phyloP scores from a whole-genome alignment of 1,140 invertebrate genomes.

The Cyclargus thomasi region DNA sequence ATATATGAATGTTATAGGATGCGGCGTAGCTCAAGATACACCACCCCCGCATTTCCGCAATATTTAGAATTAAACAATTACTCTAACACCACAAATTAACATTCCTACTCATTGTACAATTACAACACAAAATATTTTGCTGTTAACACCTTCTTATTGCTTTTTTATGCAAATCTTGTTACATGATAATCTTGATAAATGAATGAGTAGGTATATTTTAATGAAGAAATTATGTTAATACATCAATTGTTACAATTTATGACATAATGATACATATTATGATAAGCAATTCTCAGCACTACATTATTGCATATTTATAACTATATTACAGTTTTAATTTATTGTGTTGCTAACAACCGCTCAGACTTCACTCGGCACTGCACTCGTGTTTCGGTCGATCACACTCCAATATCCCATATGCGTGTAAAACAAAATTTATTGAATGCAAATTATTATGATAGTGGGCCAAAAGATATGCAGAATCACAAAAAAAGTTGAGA shows the following conservation, averaged over 20 bases:
- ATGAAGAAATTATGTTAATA: slow-evolving; percentile 8
- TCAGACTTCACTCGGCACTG: not conserved
- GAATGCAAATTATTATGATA: no score
- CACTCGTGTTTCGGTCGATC: not conserved
- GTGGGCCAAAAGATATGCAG: no score
- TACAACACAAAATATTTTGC: slow-evolving; percentile 8
- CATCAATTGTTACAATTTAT: slow-evolving; percentile 7
- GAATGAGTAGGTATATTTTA: not conserved
- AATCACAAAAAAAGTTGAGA: no score
- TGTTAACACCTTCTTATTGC: not conserved
- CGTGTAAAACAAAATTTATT: no score
- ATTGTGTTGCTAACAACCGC: not conserved
- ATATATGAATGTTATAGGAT: no score
- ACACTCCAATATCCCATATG: no score
- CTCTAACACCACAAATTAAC: not conserved
- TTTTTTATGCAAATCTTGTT: slow-evolving; percentile 11
- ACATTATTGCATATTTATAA: not conserved
- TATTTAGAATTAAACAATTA: not conserved
- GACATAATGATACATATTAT: not conserved
- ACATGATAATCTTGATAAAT: no score
- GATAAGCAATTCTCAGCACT: not conserved
- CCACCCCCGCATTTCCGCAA: not conserved
- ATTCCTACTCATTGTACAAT: not conserved
- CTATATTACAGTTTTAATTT: not conserved
- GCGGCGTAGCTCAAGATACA: no score